Evolutionary conservation across 2,113 vertebrate species (phyloP).

Genomic region (Vireo altiloquus): DNA sequence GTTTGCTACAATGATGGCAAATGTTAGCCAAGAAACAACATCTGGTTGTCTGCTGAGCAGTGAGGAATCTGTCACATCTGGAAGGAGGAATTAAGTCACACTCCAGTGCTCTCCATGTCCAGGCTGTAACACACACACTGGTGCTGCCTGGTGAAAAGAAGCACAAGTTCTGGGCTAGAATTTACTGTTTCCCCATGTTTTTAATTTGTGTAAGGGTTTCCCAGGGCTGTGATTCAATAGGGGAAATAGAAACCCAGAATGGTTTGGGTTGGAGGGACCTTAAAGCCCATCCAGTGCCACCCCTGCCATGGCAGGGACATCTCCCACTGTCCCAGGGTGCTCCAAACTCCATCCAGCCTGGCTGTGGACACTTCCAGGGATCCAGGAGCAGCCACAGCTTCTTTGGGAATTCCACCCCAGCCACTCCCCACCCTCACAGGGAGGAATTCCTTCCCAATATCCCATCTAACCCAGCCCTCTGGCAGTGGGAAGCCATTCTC

Average conservation of each 20-base stretch:
- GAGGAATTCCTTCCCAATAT: rapidly evolving
- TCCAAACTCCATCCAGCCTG: neutral
- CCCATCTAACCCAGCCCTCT: rapidly evolving
- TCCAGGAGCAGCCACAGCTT: neutral
- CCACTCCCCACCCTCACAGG: rapidly evolving
- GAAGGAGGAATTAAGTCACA: neutral
- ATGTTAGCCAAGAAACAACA: neutral
- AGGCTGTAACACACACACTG: rapidly evolving
- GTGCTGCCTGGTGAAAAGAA: neutral
- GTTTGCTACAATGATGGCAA: neutral
- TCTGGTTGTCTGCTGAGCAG: neutral
- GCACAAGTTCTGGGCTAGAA: neutral
- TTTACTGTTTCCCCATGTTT: neutral
- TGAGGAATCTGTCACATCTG: neutral
- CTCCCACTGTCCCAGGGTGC: neutral
- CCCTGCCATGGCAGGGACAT: neutral
- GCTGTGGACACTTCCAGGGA: neutral
- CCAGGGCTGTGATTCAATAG: neutral
- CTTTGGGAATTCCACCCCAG: rapidly evolving
- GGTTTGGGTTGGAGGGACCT: neutral
- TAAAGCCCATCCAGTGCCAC: rapidly evolving
- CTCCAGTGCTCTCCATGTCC: neutral
- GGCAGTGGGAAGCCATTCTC: neutral
- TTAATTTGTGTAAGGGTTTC: neutral
- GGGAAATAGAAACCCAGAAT: neutral